Evolutionary conservation across 2,113 vertebrate species (phyloP), one percentile per base, ranked within the genome.

Genomic region (Malurus cyaneus): DNA sequence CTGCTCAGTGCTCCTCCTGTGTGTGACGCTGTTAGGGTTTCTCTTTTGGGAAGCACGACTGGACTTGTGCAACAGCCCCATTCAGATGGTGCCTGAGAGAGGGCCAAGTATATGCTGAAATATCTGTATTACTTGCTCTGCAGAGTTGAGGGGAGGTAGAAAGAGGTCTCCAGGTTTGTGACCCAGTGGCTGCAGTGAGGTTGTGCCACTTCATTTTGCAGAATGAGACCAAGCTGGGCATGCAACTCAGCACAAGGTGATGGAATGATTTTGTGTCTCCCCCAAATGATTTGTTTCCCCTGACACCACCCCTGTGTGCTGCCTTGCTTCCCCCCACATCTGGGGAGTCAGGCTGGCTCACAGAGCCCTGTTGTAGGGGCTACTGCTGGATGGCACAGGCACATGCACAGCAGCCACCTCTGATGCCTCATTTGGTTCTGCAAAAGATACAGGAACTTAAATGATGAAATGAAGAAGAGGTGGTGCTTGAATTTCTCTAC

Each of bases 381-480:
- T 87, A 2, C 0, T 5, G 62, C 71, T 65, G 82, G 20, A 13
- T 49, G 34, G 46, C 21, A 5, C 25, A 32, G 41, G 36, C n/a
- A 11, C 1, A 5, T 1, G 3, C 0, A 0, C 29, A 49, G 59
- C 74, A 59, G 59, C 42, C 46, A 12, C 31, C 21, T 69, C 82
- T n/a, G n/a, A 24, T 49, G 36, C 52, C 32, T 36, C 28, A 12
- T 54, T 80, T 77, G 73, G 92, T 90, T 93, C 92, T 90, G 67
- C 88, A 80, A 31, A 77, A 73, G 47, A 23, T 39, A 34, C 19
- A 21, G 90, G 88, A 94, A 89, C 79, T 80, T 50, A 34, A 76
- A 47, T 71, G 73, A 41, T 82, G 70, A 94, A 95, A 93, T 80
- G 72, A 92, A 94, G 92, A 96, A 83, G 90, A 90, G 44, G 39